These are phyloP conservation scores for Holocentrus rufus DNA, from an alignment of 2,797 vertebrate species.

Conservation along the genomic window DNA sequence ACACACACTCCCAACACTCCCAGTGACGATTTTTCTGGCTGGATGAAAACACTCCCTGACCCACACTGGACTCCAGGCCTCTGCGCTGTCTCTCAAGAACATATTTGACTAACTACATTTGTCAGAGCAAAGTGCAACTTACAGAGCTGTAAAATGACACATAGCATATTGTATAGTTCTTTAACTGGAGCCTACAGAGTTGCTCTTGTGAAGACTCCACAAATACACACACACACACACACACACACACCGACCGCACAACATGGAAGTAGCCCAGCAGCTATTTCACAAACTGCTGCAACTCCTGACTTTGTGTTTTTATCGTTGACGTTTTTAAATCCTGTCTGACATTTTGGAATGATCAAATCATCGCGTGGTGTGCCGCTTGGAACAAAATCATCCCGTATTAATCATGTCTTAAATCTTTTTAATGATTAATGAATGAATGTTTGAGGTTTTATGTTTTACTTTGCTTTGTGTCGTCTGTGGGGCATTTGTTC, in stretches of 20 bases:
- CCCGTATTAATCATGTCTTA: constrained; percentile 67
- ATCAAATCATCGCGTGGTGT: constrained; percentile 48
- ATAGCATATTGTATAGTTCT: constrained; percentile 42
- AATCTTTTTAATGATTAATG: constrained; percentile 33
- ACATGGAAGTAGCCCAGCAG: constrained; percentile 31
- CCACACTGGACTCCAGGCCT: constrained; percentile 27
- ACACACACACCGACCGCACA: constrained; percentile 41
- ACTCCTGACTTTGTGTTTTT: constrained; percentile 63
- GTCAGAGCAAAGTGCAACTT: constrained; percentile 4
- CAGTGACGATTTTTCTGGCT: constrained; percentile 1
- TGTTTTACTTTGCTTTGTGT: constrained; percentile 47
- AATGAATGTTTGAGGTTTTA: constrained; percentile 61
- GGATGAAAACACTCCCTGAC: constrained; percentile 23
- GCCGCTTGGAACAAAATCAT: constrained; percentile 64
- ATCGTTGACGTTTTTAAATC: constrained; percentile 53
- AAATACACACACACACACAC: background rate
- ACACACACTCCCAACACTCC: background rate
- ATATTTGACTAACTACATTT: background rate
- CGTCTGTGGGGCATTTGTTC: constrained; percentile 49
- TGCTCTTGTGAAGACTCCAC: constrained; percentile 15
- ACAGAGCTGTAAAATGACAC: constrained; percentile 27
- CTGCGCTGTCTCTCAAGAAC: constrained; percentile 5
- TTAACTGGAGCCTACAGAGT: constrained; percentile 29
- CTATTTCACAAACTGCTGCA: constrained; percentile 61
- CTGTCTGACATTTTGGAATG: constrained; percentile 49